These are phyloP conservation scores for Bombus soroeensis DNA, from an alignment of 1,140 invertebrate species.

Conservation along the genomic window DNA sequence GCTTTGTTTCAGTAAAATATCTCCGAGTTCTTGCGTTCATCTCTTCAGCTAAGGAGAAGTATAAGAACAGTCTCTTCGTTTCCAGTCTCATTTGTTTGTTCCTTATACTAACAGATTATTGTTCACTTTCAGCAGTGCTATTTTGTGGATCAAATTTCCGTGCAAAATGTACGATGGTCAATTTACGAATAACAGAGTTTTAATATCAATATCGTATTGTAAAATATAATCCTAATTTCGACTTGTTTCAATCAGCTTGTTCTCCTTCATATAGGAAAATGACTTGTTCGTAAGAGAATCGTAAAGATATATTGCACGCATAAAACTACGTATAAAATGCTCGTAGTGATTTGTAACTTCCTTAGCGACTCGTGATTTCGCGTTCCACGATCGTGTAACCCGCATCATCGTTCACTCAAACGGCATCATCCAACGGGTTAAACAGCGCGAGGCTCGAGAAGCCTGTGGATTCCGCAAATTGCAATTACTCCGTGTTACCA, in stretches of 20 bases:
- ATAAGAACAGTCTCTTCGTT: conserved; percentile 54
- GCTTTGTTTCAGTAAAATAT: conserved; percentile 65
- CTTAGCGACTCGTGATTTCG: neutral
- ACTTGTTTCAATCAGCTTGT: neutral
- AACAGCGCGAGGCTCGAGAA: neutral
- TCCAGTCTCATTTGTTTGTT: conserved; percentile 60
- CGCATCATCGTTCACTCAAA: neutral
- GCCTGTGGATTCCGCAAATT: conserved; percentile 20
- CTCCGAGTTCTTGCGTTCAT: conserved; percentile 47
- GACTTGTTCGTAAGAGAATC: neutral
- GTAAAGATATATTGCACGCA: neutral
- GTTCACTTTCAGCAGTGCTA: conserved; percentile 36
- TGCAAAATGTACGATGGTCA: neutral
- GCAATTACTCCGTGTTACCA: conserved; percentile 38
- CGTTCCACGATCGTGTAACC: neutral
- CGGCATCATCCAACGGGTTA: neutral
- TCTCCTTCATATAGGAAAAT: neutral
- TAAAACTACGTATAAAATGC: neutral
- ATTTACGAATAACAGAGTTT: conserved; percentile 2
- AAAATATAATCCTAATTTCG: neutral
- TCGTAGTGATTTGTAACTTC: neutral
- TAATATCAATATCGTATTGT: neutral
- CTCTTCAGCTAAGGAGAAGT: conserved; percentile 50
- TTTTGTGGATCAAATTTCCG: neutral
- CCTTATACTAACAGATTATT: conserved; percentile 68